Evolutionary conservation across 2,113 vertebrate genomes (phyloP), one percentile per base, ranked within the genome.

Genomic region (Apaloderma vittatum): DNA sequence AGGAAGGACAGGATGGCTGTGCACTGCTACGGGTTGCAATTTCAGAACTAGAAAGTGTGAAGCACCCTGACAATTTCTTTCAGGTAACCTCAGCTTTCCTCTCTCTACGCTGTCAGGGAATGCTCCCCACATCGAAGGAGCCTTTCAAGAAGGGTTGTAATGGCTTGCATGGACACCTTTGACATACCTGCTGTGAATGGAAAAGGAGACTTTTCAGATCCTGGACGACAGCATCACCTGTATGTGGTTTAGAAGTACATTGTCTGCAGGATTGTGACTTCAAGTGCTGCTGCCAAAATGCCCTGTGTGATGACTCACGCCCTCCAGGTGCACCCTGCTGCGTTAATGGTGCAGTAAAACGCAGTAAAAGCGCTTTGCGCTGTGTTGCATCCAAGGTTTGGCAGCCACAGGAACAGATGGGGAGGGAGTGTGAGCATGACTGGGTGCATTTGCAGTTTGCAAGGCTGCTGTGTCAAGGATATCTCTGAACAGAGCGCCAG

Each of bases 401-500:
- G 82, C 77, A 84, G 58, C 72, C 19, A 19, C 9, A 10, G 67
- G 90, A 94, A 80, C 81, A 92, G 92, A 75, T 49, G 68, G 72
- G 43, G 83, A 51, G 66, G 62, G 92, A 18, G 32, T 3, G 34
- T 3, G 55, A 90, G 45, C 37, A 5, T 1, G 4, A 45, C 67
- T 75, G 57, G 72, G 52, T 90, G 36, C 26, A 11, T 54, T 36
- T 51, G 19, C 55, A 46, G 34, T 49, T 58, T 52, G 23, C 57
- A 68, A 36, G 45, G 45, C 71, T 92, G 80, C 61, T 32, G 34
- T 8, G 32, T 34, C 61, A 62, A 40, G 24, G 40, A 3, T 36
- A 11, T 21, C 29, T 52, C 71, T 49, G 32, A 75, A 12, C 22
- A 43, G 52, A 59, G 48, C 1, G 1, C 23, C 27, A 16, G 71